A percentile compares a stretch with the other conserved stretches of the same genome.
phyloP scores from a whole-genome alignment of 2,797 vertebrate species.

The Brachyrhaphis roseni region DNA sequence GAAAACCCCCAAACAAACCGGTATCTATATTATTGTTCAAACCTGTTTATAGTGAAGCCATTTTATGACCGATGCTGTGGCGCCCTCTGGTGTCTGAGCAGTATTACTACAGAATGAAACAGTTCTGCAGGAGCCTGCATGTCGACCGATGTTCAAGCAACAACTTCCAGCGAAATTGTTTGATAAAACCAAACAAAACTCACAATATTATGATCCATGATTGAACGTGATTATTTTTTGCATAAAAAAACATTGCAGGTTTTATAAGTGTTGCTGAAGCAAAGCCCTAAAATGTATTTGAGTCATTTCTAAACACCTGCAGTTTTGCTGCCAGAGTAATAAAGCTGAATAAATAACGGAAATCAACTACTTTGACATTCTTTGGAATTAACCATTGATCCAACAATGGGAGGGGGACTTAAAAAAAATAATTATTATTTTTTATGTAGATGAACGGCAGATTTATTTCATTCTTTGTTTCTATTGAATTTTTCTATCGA shows the following conservation, averaged over 20 bases:
- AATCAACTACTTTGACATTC: neutral
- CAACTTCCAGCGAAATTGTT: neutral
- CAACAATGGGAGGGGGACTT: too few relatives aligned
- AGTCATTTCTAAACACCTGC: neutral
- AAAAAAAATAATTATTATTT: too few relatives aligned
- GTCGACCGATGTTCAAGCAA: neutral
- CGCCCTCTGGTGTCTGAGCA: conserved; percentile 34
- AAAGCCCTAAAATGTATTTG: neutral
- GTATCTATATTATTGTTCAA: neutral
- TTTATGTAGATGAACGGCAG: accelerated
- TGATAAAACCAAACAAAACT: neutral
- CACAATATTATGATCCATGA: neutral
- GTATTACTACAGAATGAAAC: neutral
- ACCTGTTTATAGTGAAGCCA: neutral
- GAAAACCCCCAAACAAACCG: neutral
- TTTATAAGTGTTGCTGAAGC: neutral
- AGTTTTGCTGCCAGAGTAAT: neutral
- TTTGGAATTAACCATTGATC: too few relatives aligned
- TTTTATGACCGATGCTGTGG: neutral
- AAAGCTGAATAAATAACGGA: neutral
- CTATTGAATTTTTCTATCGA: too few relatives aligned
- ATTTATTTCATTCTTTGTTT: too few relatives aligned
- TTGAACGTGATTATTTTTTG: neutral
- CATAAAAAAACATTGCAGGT: neutral
- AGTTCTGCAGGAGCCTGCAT: neutral